phyloP scores from a whole-genome alignment of 2,797 vertebrate species.

The Premnoplex brunnescens region DNA sequence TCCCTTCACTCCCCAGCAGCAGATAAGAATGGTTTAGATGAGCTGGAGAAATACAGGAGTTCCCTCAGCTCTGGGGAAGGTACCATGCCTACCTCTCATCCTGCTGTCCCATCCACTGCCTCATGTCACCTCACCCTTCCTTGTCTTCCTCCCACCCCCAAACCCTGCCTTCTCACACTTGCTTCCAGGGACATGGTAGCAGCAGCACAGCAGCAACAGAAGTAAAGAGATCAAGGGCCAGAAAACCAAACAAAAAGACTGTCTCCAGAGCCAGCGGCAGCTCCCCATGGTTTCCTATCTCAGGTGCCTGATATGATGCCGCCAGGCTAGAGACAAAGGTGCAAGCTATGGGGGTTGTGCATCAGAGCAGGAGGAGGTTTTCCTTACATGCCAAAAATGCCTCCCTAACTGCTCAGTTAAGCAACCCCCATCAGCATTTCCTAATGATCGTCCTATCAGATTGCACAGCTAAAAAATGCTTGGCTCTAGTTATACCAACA shows the following conservation, averaged over 20 bases:
- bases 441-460: conserved; percentile 38
- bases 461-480: conserved; percentile 18
- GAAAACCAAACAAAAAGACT: not conserved
- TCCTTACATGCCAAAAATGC: conserved; percentile 34
- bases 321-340: not conserved
- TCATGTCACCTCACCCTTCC: not conserved
- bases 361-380: conserved; percentile 21
- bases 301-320: not conserved
- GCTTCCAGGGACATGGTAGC: not conserved
- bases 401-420: conserved; percentile 42
- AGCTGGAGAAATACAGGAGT: not conserved
- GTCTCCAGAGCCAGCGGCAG: not conserved
- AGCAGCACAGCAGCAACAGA: not conserved
- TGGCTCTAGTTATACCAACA: conserved; percentile 20
- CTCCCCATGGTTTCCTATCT: not conserved
- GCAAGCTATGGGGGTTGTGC: not conserved
- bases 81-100: too few species aligned
- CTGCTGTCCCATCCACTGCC: not conserved
- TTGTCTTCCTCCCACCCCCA: not conserved
- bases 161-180: not conserved
- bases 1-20: not conserved
- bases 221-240: not conserved
- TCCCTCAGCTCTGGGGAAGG: not conserved
- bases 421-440: conserved; percentile 51
- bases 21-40: not conserved